A percentile compares a stretch with the other conserved stretches of the same genome.
Conservation (phyloP, 1,140 invertebrate genomes). For the Camponotus floridanus region DNA sequence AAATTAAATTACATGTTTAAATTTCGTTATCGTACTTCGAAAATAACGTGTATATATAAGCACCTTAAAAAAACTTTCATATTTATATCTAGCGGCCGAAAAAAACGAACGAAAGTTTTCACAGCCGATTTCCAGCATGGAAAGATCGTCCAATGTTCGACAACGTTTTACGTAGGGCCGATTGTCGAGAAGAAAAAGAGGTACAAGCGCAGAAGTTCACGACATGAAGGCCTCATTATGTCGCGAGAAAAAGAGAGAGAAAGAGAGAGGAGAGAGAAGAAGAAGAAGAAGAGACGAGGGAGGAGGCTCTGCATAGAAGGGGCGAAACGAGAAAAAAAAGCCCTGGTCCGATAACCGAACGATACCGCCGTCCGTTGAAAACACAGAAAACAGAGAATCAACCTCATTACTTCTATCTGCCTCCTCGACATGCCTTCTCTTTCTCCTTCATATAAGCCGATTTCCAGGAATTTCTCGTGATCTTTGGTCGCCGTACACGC, state of each 20-base stretch:
- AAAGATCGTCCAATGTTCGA: slow-evolving; percentile 34
- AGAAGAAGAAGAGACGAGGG: neutral
- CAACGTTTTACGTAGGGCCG: slow-evolving; percentile 59
- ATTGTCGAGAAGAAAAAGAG: slow-evolving; percentile 42
- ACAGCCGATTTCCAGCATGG: neutral
- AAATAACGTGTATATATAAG: neutral
- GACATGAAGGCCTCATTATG: slow-evolving; percentile 83
- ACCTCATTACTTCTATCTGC: slow-evolving; percentile 85
- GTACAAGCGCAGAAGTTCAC: slow-evolving; percentile 75
- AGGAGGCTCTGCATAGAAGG: slow-evolving; percentile 2
- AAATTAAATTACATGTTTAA: neutral
- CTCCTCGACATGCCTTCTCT: slow-evolving; percentile 66
- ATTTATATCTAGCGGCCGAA: neutral
- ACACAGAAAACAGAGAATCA: slow-evolving; percentile 83
- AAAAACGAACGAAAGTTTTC: slow-evolving; percentile 2
- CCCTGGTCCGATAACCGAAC: slow-evolving; percentile 78
- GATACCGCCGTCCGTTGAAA: slow-evolving; percentile 80
- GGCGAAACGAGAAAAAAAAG: slow-evolving; percentile 71
- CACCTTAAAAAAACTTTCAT: neutral
- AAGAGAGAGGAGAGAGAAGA: neutral
- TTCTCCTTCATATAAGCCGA: slow-evolving; percentile 69
- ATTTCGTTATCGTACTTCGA: neutral
- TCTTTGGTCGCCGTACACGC: slow-evolving; percentile 80
- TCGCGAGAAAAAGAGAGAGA: slow-evolving; percentile 55
- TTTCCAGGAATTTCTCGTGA: slow-evolving; percentile 82